A percentile compares a stretch with the other conserved stretches of the same genome.
Conservation (phyloP, 2,113 vertebrate genomes). For the Melanerpes formicivorus region DNA sequence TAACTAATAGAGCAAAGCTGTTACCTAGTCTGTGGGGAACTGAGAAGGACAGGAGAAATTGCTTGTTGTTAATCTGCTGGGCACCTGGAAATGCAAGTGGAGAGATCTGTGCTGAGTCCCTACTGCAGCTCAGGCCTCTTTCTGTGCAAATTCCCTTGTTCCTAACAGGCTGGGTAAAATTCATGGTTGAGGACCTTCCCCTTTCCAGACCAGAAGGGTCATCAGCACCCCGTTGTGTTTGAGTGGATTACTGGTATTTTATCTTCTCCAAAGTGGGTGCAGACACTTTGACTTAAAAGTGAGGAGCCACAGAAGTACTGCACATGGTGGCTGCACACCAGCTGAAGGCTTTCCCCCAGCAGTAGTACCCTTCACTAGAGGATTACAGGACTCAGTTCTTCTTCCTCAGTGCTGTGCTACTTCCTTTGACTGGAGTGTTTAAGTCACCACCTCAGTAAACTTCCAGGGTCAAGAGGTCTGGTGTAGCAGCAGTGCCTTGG, state of each 20-base stretch:
- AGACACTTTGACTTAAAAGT: neutral
- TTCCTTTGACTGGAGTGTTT: neutral
- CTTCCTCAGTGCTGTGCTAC: neutral
- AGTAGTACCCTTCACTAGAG: neutral
- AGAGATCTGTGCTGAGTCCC: neutral
- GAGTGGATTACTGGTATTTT: neutral
- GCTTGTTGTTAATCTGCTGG: neutral
- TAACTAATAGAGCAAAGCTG: neutral
- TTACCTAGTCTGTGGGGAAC: neutral
- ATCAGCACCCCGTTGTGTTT: rapidly evolving
- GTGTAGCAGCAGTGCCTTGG: neutral
- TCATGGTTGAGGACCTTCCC: neutral
- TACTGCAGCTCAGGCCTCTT: neutral
- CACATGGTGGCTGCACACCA: neutral
- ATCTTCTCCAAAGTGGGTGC: neutral
- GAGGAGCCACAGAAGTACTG: neutral
- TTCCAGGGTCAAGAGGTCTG: neutral
- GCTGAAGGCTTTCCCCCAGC: neutral
- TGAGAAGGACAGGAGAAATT: neutral
- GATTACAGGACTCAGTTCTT: neutral
- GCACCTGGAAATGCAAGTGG: neutral
- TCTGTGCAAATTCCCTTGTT: neutral
- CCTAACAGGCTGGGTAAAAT: neutral
- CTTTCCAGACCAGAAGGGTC: neutral
- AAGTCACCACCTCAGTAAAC: neutral